Conservation (phyloP, 2,113 vertebrate species). For the Rhizomys pruinosus region DNA sequence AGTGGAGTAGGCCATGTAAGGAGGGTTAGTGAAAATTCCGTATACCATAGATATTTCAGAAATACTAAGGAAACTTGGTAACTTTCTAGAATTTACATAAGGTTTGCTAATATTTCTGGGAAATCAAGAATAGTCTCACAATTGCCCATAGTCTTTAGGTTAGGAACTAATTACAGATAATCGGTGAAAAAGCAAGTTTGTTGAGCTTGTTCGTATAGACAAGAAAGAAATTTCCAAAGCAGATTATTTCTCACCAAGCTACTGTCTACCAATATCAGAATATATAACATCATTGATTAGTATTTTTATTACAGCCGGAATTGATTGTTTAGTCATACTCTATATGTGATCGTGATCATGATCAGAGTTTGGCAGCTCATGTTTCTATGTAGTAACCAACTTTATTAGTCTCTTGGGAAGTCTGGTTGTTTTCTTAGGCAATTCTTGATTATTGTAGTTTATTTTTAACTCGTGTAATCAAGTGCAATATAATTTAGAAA, state of each 20-base stretch:
- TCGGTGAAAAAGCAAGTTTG: background rate
- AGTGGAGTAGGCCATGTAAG: background rate
- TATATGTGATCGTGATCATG: rapidly evolving
- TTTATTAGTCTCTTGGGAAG: background rate
- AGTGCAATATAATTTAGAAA: slow-evolving; percentile 36
- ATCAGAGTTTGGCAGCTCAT: background rate
- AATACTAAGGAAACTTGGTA: background rate
- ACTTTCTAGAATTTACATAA: background rate
- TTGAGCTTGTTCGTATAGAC: too few relatives aligned
- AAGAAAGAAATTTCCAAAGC: background rate
- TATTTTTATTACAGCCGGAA: slow-evolving; percentile 2
- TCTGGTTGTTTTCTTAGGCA: background rate
- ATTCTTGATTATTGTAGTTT: slow-evolving; percentile 50
- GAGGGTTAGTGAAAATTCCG: background rate
- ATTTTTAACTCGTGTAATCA: slow-evolving; percentile 47
- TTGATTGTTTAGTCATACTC: background rate
- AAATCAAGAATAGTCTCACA: background rate
- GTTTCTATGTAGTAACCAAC: background rate
- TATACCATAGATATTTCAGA: background rate
- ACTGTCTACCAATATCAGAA: background rate
- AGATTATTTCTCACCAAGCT: background rate
- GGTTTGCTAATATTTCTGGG: background rate
- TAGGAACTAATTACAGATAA: background rate
- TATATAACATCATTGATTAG: background rate
- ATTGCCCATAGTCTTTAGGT: background rate